phyloP scores from a whole-genome alignment of 2,113 vertebrate species.

The Brachyistius frenatus region DNA sequence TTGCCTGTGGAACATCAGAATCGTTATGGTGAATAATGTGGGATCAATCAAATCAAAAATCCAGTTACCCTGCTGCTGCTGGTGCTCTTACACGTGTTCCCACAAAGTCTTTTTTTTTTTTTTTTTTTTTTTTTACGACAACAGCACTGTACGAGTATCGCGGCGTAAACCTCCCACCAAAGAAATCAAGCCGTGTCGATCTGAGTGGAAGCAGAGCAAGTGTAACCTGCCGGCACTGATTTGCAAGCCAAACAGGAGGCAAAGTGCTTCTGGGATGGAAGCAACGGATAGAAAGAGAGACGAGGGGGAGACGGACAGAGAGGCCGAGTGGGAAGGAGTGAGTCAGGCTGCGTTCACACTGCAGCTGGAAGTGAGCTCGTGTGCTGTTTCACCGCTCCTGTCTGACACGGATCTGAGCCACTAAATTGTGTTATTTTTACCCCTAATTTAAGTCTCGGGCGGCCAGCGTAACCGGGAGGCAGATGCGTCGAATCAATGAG shows the following conservation, averaged over 20 bases:
- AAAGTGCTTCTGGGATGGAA: background rate
- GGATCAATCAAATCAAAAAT: background rate
- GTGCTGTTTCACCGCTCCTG: background rate
- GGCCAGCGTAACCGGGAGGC: too few relatives aligned
- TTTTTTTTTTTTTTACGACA: too few relatives aligned
- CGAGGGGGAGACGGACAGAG: too few relatives aligned
- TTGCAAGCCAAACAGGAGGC: conserved; percentile 46
- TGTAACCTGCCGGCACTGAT: conserved; percentile 20
- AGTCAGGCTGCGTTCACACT: background rate
- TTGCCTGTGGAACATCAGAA: background rate
- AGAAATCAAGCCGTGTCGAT: background rate
- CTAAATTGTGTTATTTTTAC: background rate
- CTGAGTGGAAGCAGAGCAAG: background rate
- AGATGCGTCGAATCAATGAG: too few relatives aligned
- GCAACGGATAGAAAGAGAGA: background rate
- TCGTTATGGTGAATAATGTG: background rate
- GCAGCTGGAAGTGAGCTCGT: background rate
- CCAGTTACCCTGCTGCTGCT: background rate
- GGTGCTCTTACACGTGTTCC: too few relatives aligned
- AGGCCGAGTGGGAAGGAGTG: background rate
- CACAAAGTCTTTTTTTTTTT: too few relatives aligned
- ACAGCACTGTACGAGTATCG: too few relatives aligned
- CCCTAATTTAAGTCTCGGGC: too few relatives aligned
- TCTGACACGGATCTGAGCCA: background rate
- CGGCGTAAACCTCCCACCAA: too few relatives aligned